These are phyloP conservation scores for Nephila pilipes DNA, from an alignment of 1,140 invertebrate species.

Conservation along the genomic window DNA sequence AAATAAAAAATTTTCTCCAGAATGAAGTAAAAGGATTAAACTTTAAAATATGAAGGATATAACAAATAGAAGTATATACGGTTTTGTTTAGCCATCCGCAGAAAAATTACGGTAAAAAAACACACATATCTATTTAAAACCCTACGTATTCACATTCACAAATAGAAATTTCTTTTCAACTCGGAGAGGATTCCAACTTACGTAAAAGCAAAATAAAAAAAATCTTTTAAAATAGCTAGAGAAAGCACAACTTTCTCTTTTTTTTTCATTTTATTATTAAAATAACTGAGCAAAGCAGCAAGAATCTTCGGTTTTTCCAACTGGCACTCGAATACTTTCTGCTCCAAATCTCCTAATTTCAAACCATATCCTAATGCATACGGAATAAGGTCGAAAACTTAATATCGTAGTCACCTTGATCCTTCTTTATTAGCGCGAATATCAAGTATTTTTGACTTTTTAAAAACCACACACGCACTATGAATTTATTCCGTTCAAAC, in stretches of 20 bases:
- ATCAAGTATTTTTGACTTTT: conserved; percentile 31
- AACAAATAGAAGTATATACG: neutral
- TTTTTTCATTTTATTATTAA: neutral
- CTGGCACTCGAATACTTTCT: neutral
- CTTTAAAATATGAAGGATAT: neutral
- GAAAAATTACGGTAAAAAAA: neutral
- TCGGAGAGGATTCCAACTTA: too few relatives aligned
- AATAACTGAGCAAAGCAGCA: neutral
- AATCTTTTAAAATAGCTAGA: neutral
- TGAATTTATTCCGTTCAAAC: conserved; percentile 41
- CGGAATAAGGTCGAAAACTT: conserved; percentile 19
- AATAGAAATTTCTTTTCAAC: too few relatives aligned
- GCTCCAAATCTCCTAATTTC: conserved; percentile 18
- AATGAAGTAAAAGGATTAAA: neutral
- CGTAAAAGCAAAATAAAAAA: neutral
- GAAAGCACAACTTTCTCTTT: too few relatives aligned
- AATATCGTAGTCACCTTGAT: conserved; percentile 30
- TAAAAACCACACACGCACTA: conserved; percentile 17
- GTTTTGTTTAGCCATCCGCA: neutral
- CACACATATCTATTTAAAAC: too few relatives aligned
- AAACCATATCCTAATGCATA: neutral
- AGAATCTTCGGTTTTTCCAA: neutral
- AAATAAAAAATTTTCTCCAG: neutral
- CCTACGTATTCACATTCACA: too few relatives aligned
- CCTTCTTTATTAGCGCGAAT: conserved; percentile 33